These are phyloP conservation scores for Ectemnius continuus DNA, from an alignment of 2,888 invertebrate species.

Conservation along the genomic window DNA sequence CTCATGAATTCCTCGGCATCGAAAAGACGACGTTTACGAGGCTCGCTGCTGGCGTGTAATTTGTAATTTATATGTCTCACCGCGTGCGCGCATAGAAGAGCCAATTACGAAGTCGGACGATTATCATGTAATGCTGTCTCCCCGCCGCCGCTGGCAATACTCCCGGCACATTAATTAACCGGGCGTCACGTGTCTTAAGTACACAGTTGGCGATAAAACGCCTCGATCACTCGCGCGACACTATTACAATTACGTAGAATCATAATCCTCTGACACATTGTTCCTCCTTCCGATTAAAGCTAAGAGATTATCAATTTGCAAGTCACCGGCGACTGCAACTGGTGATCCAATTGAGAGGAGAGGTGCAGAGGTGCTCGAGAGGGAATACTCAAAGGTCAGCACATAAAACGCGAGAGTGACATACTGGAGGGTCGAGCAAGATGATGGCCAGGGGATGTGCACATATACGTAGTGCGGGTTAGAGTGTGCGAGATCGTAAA, in stretches of 20 bases:
- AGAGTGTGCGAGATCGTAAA: slow-evolving; percentile 74
- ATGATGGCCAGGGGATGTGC: background rate
- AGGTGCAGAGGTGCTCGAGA: background rate
- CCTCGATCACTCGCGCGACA: background rate
- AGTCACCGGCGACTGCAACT: background rate
- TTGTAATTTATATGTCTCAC: slow-evolving; percentile 54
- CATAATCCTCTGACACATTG: background rate
- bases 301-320: background rate
- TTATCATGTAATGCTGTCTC: slow-evolving; percentile 34
- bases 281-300: background rate
- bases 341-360: background rate
- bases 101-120: slow-evolving; percentile 45
- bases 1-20: slow-evolving; percentile 38
- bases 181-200: background rate
- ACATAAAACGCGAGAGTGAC: slow-evolving; percentile 3
- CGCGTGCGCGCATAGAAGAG: slow-evolving; percentile 28
- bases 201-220: too few relatives aligned
- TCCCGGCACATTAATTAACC: slow-evolving; percentile 5
- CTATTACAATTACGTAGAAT: background rate
- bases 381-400: background rate
- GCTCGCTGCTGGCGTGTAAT: slow-evolving; percentile 45
- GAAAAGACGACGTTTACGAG: slow-evolving; percentile 52
- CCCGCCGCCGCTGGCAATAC: slow-evolving; percentile 1
- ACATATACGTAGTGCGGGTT: slow-evolving; percentile 61
- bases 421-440: slow-evolving; percentile 3